These are phyloP conservation scores for Bucorvus abyssinicus DNA, from an alignment of 2,797 vertebrate species.

Conservation along the genomic window DNA sequence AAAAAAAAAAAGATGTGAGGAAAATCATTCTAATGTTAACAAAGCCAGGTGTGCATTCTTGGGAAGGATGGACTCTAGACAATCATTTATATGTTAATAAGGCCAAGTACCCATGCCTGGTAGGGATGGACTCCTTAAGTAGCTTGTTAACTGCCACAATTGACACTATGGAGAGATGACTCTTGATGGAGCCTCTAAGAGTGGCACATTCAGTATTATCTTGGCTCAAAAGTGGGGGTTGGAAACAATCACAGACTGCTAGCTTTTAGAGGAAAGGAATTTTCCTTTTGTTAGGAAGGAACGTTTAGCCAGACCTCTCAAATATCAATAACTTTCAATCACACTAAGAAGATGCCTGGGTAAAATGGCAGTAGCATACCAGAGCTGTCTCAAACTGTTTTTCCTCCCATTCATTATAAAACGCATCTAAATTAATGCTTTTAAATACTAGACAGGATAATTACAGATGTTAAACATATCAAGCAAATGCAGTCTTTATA, in stretches of 20 bases:
- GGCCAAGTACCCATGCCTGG: neutral
- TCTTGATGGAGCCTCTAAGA: neutral
- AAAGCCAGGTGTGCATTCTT: neutral
- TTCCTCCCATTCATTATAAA: neutral
- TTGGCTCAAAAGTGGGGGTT: neutral
- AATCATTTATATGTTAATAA: neutral
- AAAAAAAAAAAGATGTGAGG: neutral
- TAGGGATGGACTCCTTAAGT: neutral
- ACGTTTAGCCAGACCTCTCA: neutral
- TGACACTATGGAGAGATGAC: neutral
- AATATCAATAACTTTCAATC: neutral
- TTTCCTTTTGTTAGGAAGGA: neutral
- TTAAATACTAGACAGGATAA: neutral
- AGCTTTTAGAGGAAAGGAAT: neutral
- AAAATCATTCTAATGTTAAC: neutral
- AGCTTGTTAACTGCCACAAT: neutral
- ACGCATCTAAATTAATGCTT: neutral
- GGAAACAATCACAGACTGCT: neutral
- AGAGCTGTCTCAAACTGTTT: neutral
- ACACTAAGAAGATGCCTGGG: neutral
- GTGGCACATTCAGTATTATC: neutral
- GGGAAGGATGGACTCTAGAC: neutral
- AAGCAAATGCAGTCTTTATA: neutral
- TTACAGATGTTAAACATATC: neutral
- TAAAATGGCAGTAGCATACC: neutral